A percentile compares a stretch with the other conserved stretches of the same genome.
phyloP scores from a whole-genome alignment of 2,888 invertebrate species.

The Eupithecia inturbata region DNA sequence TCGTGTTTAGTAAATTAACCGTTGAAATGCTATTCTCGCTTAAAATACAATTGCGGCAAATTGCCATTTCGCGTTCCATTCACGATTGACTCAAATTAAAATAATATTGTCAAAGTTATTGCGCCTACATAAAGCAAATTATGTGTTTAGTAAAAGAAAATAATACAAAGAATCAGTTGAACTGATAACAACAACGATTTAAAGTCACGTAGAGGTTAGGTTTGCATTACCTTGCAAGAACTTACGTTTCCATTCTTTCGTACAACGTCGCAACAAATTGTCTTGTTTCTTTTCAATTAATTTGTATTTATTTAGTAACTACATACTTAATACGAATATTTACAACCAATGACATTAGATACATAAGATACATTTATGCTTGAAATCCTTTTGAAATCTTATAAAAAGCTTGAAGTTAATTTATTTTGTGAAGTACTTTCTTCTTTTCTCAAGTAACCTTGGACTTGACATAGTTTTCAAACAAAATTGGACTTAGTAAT shows the following conservation, averaged over 20 bases:
- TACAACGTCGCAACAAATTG: neutral
- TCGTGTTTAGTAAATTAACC: neutral
- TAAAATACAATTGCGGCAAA: neutral
- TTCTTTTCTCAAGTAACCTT: neutral
- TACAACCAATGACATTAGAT: no score
- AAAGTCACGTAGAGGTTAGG: neutral
- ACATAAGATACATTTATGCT: neutral
- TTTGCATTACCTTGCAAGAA: neutral
- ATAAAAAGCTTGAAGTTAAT: neutral
- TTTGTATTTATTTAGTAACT: no score
- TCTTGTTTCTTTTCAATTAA: neutral
- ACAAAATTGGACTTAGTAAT: neutral
- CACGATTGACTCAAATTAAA: neutral
- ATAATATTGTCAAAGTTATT: neutral
- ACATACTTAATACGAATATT: no score
- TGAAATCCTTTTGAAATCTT: neutral
- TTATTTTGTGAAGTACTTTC: neutral
- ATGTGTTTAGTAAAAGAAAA: neutral
- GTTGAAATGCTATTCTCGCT: neutral
- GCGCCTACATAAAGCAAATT: neutral
- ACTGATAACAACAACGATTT: neutral
- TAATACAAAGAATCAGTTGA: neutral
- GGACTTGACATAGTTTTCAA: neutral
- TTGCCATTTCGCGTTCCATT: neutral
- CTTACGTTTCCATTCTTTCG: neutral